These are phyloP conservation scores for Amphiprion ocellaris DNA, from an alignment of 2,113 vertebrate genomes.

Conservation along the genomic window DNA sequence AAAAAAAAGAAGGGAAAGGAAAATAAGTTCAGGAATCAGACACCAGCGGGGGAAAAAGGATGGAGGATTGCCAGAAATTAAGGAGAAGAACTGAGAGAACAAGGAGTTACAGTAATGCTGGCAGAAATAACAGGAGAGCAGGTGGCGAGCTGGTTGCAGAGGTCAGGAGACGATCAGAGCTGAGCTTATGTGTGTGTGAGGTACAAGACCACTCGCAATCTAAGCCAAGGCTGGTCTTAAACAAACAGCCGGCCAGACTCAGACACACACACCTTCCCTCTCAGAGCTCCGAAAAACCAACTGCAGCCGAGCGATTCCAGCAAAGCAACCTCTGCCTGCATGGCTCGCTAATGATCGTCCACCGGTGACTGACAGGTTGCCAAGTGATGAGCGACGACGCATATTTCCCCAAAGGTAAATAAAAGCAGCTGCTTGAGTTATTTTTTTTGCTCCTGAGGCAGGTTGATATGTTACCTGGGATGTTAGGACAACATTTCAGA, in stretches of 20 bases:
- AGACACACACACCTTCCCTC: constrained; percentile 22
- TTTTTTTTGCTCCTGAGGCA: not conserved
- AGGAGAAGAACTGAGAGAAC: constrained; percentile 57
- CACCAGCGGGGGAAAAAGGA: not conserved
- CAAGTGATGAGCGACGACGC: not conserved
- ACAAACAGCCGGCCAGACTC: constrained; percentile 63
- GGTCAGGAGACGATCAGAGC: constrained; percentile 66
- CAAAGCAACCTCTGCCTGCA: not conserved
- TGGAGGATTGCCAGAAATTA: constrained; percentile 60
- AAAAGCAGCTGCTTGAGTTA: not conserved
- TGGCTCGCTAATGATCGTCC: not conserved
- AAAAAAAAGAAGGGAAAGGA: constrained; percentile 9
- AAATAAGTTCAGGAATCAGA: constrained; percentile 47
- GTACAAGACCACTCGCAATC: constrained; percentile 53
- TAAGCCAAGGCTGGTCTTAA: constrained; percentile 57
- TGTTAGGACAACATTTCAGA: too few relatives aligned
- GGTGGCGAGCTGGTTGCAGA: constrained; percentile 63
- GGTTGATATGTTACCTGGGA: not conserved
- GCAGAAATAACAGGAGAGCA: constrained; percentile 72
- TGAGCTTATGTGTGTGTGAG: constrained; percentile 43
- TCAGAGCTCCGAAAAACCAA: constrained; percentile 26
- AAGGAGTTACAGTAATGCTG: constrained; percentile 69
- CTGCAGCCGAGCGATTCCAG: constrained; percentile 21
- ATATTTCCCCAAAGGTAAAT: not conserved
- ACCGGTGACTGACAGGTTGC: not conserved